Evolutionary conservation across 1,140 invertebrate species (phyloP), one percentile per base, ranked within the genome.

Genomic region (Lepidurus packardi): DNA sequence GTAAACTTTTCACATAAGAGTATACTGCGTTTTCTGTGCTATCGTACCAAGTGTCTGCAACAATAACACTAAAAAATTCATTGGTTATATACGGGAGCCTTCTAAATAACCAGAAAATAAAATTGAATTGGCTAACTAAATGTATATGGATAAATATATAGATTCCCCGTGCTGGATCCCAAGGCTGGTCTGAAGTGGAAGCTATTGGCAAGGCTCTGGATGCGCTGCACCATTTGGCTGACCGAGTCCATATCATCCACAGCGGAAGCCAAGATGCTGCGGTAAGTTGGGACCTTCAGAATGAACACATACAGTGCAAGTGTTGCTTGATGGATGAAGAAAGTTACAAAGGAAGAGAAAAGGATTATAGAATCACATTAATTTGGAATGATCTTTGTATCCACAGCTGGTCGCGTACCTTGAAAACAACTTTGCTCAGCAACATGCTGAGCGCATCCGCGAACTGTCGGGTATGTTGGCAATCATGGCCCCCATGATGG

Each of bases 161-260:
- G 53, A 65, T 65, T 65, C 16, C 53, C 21, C 53, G 53, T 24
- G 16, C 11, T 45, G 73, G 73, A 11, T 25, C 75, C 25, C 44
- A 74, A 25, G 73, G 43, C 42, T 78, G 78, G 78, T 74, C 78
- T 13, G 78, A 78, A 78, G 24, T 78, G 3, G 78, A 78, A 78
- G 78, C 78, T 47, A 43, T 78, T 41, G 78, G 65, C 9, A 24
- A 75, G 73, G 73, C 78, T 8, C 73, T 78, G 1, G 78, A 78
- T 25, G 65, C 44, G 6, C 73, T 74, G 13, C 78, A 78, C n/a
- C 44, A 10, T 9, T 11, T 78, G 73, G 73, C 78, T 73, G 11
- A 42, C 42, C 44, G 44, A 21, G 78, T 78, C 10, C 78, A 78
- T 16, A 41, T 34, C 25, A 11, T 78, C 73, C 78, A 78, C 73